Evolutionary conservation across 2,888 invertebrate genomes (phyloP).

Genomic region (Trichopoda pennipes): DNA sequence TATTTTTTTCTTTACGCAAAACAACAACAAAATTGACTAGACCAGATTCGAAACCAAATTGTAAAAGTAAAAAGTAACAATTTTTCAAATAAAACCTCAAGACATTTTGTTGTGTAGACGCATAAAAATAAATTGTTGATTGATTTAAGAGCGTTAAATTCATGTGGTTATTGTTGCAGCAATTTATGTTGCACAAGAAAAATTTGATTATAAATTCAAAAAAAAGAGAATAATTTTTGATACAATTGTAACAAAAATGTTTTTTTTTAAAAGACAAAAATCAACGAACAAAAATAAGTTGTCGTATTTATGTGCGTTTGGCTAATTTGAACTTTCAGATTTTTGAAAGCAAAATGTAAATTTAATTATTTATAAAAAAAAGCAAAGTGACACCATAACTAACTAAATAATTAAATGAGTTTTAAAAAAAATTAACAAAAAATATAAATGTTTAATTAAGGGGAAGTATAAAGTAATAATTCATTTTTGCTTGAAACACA

Average conservation of each 20-base stretch:
- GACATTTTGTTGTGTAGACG: conserved; percentile 18
- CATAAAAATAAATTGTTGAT: conserved; percentile 49
- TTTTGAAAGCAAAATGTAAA: conserved; percentile 41
- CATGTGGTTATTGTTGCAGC: conserved; percentile 34
- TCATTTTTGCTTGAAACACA: no score
- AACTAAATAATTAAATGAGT: neutral
- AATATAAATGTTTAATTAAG: neutral
- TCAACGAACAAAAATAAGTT: neutral
- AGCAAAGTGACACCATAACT: neutral
- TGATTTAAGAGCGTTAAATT: conserved; percentile 52
- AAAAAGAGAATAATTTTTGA: conserved; percentile 7
- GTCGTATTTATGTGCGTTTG: neutral
- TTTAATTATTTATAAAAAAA: neutral
- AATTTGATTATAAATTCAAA: conserved; percentile 44
- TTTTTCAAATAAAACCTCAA: conserved; percentile 7
- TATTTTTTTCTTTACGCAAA: neutral
- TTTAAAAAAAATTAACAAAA: neutral
- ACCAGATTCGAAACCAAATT: conserved; percentile 22
- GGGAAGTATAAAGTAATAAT: no score
- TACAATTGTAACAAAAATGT: conserved; percentile 8
- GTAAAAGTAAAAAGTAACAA: neutral
- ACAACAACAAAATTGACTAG: conserved; percentile 40
- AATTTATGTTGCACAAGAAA: conserved; percentile 35
- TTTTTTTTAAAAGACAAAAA: no score
- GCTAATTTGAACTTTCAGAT: conserved; percentile 38